phyloP scores from a whole-genome alignment of 2,888 invertebrate species.

The Stegana nigrithorax region DNA sequence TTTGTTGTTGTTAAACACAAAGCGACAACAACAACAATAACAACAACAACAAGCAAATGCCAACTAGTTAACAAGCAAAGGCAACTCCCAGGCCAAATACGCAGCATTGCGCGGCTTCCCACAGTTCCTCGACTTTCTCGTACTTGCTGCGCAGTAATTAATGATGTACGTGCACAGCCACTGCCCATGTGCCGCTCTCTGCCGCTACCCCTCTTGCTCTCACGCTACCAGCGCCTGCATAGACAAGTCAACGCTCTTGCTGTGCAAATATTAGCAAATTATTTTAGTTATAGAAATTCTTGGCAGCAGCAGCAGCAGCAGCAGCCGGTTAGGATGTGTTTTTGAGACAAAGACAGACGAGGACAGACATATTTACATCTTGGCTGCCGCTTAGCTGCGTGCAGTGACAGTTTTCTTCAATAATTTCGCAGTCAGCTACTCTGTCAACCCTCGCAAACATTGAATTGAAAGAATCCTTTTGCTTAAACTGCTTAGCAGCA shows the following conservation, averaged over 20 bases:
- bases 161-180: conserved; percentile 45
- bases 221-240: too few species aligned
- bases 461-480: conserved; percentile 17
- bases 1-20: background rate
- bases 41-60: background rate
- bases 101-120: background rate
- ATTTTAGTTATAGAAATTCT: conserved; percentile 55
- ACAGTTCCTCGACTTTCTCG: background rate
- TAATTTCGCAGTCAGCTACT: conserved; percentile 30
- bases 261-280: conserved; percentile 62
- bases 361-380: conserved; percentile 34
- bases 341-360: conserved; percentile 38
- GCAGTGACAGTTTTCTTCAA: conserved; percentile 32
- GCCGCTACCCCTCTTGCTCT: too few species aligned
- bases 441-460: conserved; percentile 17
- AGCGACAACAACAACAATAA: background rate
- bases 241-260: too few species aligned
- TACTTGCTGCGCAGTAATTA: conserved; percentile 50
- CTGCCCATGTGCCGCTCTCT: conserved; percentile 44
- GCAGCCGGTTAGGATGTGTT: background rate
- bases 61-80: too few species aligned
- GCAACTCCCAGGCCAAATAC: too few species aligned
- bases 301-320: background rate
- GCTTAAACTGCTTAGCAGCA: background rate
- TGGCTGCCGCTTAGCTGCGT: conserved; percentile 43